Evolutionary conservation across 1,140 invertebrate genomes (phyloP), one percentile per base, ranked within the genome.

Genomic region (Campoletis sonorensis): DNA sequence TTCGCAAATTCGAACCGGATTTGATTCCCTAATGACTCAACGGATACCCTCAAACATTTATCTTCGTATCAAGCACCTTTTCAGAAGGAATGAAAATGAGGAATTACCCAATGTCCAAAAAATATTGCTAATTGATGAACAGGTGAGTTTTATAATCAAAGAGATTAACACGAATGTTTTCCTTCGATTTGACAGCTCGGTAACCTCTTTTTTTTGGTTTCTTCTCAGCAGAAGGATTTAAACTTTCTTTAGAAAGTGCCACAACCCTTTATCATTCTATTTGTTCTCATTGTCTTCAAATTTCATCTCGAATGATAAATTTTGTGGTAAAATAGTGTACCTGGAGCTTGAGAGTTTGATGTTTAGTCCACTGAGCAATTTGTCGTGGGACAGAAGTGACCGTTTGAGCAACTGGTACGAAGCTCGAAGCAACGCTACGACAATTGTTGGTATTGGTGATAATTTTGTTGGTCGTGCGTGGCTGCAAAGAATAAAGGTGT

Each of bases 331-430:
- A 54, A 54, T 16, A 54, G 51, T 26, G 23, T 64, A 91, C 90
- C 90, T 91, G 90, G 51, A 91, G 86, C 86, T 89, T 88, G 71
- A 90, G 88, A 81, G 90, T 90, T 71, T 90, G 89, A 83, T 91
- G 89, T 83, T 90, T 91, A 79, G 90, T 90, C 90, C 90, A 91
- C 87, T 91, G 90, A 58, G 90, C 89, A 85, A 91, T 87, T 83
- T 91, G 89, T 81, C 89, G 88, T 76, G 90, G 89, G 71, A 90
- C 89, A 76, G 88, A 88, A 78, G 89, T 85, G 70, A 87, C 85
- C 78, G 84, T 81, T 85, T 81, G 73, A 82, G 86, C 87, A 87
- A 91, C 72, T 79, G 83, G 83, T 81, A 70, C 79, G 51, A 84
- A 82, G 79, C 77, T 78, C 54, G 75, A 79, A 80, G 79, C 40